A percentile compares a stretch with the other conserved stretches of the same genome.
These are phyloP conservation scores for Eulithis prunata DNA, from an alignment of 2,888 invertebrate species.

Conservation along the genomic window DNA sequence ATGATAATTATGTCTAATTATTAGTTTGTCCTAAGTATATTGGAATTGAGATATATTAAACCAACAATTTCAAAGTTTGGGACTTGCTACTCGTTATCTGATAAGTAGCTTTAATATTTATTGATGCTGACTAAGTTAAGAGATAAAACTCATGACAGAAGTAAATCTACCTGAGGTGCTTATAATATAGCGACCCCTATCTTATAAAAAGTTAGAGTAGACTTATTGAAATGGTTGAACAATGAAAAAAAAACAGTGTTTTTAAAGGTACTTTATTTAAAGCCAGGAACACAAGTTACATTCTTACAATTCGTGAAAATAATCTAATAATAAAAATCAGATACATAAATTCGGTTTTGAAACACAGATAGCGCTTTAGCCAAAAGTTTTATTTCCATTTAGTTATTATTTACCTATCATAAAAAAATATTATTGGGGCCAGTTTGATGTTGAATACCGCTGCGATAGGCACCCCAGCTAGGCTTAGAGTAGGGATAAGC, in stretches of 20 bases:
- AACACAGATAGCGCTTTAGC: constrained; percentile 12
- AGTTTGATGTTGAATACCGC: background rate
- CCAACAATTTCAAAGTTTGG: no score
- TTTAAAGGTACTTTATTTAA: constrained; percentile 72
- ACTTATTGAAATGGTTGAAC: no score
- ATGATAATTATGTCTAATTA: no score
- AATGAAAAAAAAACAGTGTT: constrained; percentile 16
- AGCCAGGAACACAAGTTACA: constrained; percentile 79
- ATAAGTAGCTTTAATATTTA: no score
- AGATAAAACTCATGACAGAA: no score
- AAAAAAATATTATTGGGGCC: background rate
- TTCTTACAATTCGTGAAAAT: constrained; percentile 55
- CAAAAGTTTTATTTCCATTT: background rate
- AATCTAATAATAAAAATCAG: constrained; percentile 50
- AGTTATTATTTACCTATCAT: constrained; percentile 1
- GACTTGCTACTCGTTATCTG: no score
- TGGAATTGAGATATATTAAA: no score
- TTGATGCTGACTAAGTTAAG: no score
- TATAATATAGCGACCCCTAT: no score
- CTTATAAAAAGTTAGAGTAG: no score
- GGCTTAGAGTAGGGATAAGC: background rate
- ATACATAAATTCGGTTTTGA: constrained; percentile 36
- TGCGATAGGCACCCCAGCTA: background rate
- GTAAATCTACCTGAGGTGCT: no score
- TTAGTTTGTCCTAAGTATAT: no score